These are phyloP conservation scores for Alligator mississippiensis DNA, from an alignment of 2,113 vertebrate genomes.

Conservation along the genomic window DNA sequence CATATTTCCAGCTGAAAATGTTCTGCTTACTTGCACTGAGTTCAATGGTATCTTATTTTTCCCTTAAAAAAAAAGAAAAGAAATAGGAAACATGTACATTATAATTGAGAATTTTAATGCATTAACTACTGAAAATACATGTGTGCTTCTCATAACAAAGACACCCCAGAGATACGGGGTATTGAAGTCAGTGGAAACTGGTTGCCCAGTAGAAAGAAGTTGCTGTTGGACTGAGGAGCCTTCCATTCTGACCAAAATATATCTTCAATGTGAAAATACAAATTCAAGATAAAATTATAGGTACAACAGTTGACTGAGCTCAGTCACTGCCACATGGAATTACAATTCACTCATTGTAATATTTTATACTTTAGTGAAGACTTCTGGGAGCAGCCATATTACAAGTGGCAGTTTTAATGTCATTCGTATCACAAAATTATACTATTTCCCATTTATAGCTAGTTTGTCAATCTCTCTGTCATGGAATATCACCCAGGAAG, in stretches of 20 bases:
- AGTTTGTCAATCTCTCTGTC: background rate
- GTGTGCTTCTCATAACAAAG: too few relatives aligned
- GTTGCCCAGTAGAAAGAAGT: background rate
- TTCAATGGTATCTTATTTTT: too few relatives aligned
- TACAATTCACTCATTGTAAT: background rate
- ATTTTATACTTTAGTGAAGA: background rate
- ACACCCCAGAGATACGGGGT: too few relatives aligned
- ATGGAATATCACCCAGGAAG: background rate
- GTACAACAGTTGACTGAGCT: background rate
- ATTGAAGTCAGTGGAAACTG: too few relatives aligned
- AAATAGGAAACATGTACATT: too few relatives aligned
- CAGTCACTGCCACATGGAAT: background rate
- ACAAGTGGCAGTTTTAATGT: background rate
- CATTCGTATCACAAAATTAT: background rate
- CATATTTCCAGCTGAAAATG: too few relatives aligned
- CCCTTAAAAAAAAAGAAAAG: too few relatives aligned
- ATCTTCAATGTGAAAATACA: fast-evolving
- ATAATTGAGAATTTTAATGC: too few relatives aligned
- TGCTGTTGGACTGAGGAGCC: background rate
- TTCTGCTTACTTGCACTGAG: too few relatives aligned
- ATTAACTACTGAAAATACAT: too few relatives aligned
- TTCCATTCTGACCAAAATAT: background rate
- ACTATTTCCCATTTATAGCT: background rate
- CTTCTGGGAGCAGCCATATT: background rate
- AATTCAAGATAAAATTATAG: background rate